Conservation (phyloP, 2,888 invertebrate genomes). For the Noctua fimbriata region DNA sequence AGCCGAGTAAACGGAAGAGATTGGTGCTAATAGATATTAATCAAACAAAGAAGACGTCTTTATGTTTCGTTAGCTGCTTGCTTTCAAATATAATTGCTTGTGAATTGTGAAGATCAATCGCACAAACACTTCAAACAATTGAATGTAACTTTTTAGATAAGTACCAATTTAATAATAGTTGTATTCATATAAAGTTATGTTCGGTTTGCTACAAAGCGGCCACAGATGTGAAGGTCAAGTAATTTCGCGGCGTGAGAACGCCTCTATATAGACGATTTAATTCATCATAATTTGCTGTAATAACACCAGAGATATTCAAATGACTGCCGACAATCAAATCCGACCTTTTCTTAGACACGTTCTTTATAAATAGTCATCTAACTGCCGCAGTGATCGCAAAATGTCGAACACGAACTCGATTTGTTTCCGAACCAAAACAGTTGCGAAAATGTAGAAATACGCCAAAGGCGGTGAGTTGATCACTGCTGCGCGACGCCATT, state of each 20-base stretch:
- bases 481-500: constrained; percentile 67
- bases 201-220: constrained; percentile 76
- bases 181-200: constrained; percentile 70
- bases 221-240: constrained; percentile 84
- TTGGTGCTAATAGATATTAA: constrained; percentile 83
- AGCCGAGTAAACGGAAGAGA: constrained; percentile 85
- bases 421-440: constrained; percentile 85
- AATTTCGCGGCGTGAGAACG: constrained; percentile 88
- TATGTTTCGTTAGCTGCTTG: constrained; percentile 70
- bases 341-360: constrained; percentile 90
- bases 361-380: constrained; percentile 90
- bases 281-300: constrained; percentile 89
- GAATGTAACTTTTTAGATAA: constrained; percentile 68
- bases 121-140: constrained; percentile 68
- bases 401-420: constrained; percentile 89
- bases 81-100: constrained; percentile 70
- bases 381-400: constrained; percentile 87
- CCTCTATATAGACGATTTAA: constrained; percentile 86
- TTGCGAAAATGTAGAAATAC: constrained; percentile 86
- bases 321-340: constrained; percentile 89
- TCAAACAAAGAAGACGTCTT: constrained; percentile 79
- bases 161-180: constrained; percentile 68
- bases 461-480: constrained; percentile 76
- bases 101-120: constrained; percentile 67
- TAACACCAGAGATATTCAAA: constrained; percentile 89